Evolutionary conservation across 2,888 invertebrate genomes (phyloP), one percentile per base, ranked within the genome.

Genomic region (Empis livida): DNA sequence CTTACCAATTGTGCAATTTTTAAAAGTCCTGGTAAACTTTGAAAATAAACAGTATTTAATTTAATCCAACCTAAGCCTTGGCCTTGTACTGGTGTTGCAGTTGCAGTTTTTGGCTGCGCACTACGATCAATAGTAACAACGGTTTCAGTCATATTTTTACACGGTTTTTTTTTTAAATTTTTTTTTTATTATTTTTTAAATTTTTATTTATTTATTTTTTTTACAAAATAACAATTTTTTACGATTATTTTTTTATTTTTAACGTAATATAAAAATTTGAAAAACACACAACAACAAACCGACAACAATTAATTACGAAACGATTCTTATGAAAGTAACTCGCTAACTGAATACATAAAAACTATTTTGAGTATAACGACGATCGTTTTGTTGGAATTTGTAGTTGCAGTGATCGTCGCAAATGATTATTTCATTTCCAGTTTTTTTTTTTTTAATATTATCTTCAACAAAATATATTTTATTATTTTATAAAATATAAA

Each of bases 1-100:
- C 86, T 83, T 71, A 91, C 91, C 75, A 89, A 70, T 74, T 91
- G 78, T 16, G 80, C 72, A 53, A 91, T 68, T 75, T 91, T 91
- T 55, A 90, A 63, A 59, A 88, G 73, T 57, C 91, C 91, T 47
- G 90, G 87, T 60, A 82, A 73, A 42, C 85, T 83, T 70, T 76
- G 80, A 72, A 87, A 89, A 68, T 92, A 89, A 61, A 79, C 78
- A 57, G 81, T 60, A 71, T 91, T 87, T 61, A 87, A 71, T 71
- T 78, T 79, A 60, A 88, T 75, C 79, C 84, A 84, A 55, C 78
- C 74, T 54, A 86, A 59, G 46, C 67, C 67, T 43, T 67, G 56
- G 16, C 64, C 63, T 31, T 62, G 61, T 48, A 58, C 57, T 52
- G 71, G 67, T 46, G 63, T 54, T 54, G 66, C 50, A 53, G 65